Percentiles rank a stretch among this genome's conserved stretches.
These are phyloP conservation scores for Hirtodrosophila alboralis DNA, from an alignment of 2,888 invertebrate species.

Conservation along the genomic window DNA sequence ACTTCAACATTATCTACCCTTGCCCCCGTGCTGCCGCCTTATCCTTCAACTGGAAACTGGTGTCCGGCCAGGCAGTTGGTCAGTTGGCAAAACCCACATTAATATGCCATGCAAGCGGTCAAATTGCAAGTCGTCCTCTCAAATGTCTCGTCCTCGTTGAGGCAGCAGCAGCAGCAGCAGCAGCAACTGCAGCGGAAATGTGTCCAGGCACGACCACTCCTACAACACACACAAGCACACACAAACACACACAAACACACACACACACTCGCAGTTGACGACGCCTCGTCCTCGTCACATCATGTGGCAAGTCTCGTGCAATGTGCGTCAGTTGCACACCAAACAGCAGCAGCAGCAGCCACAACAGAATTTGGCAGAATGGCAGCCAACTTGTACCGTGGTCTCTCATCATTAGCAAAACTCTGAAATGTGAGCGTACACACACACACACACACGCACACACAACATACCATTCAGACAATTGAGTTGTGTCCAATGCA, in stretches of 20 bases:
- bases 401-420: constrained; percentile 67
- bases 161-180: constrained; percentile 23
- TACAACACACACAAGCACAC: constrained; percentile 14
- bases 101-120: constrained; percentile 75
- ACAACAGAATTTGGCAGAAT: constrained; percentile 63
- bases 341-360: constrained; percentile 36
- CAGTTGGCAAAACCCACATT: constrained; percentile 56
- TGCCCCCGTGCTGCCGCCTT: too few species aligned
- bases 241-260: constrained; percentile 7
- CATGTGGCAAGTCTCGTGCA: constrained; percentile 45
- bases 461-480: constrained; percentile 45
- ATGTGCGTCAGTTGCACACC: constrained; percentile 69
- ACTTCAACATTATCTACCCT: too few species aligned
- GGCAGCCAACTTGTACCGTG: constrained; percentile 66
- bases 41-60: constrained; percentile 4
- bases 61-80: constrained; percentile 47
- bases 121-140: constrained; percentile 73
- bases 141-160: constrained; percentile 46
- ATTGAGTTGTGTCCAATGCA: constrained; percentile 68
- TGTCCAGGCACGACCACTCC: constrained; percentile 59
- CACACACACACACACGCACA: constrained; percentile 5
- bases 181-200: constrained; percentile 72
- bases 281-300: constrained; percentile 34
- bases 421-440: constrained; percentile 29
- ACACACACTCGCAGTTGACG: background rate